phyloP scores from a whole-genome alignment of 2,113 vertebrate genomes.

The Myotis brandtii region DNA sequence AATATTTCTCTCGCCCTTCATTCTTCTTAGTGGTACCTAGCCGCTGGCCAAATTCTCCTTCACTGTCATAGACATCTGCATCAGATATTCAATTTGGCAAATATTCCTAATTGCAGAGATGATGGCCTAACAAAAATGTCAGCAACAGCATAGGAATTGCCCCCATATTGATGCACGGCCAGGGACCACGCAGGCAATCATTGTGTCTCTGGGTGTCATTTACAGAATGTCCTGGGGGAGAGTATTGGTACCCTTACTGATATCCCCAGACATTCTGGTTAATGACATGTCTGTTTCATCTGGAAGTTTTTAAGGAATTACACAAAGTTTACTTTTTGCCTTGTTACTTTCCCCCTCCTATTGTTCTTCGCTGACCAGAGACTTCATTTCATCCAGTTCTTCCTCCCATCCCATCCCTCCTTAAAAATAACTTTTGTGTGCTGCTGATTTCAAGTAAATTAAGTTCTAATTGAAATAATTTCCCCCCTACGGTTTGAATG shows the following conservation, averaged over 20 bases:
- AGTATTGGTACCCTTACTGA: neutral
- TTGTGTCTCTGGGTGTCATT: neutral
- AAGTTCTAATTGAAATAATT: slow-evolving; percentile 58
- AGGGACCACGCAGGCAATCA: neutral
- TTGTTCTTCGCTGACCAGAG: neutral
- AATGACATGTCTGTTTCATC: neutral
- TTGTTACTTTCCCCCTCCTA: neutral
- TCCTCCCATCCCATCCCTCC: neutral
- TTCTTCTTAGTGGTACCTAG: neutral
- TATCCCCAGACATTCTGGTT: neutral
- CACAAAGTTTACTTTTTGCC: neutral
- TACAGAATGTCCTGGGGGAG: neutral
- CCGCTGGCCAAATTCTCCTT: neutral
- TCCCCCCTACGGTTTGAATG: slow-evolving; percentile 50
- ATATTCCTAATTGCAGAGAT: neutral
- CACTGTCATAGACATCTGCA: neutral
- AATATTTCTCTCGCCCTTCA: neutral
- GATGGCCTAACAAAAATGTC: neutral
- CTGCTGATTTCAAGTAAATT: slow-evolving; percentile 49
- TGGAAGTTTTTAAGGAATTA: slow-evolving; percentile 12
- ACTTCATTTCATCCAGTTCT: neutral
- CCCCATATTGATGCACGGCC: neutral
- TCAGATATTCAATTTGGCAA: neutral
- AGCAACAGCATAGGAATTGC: neutral
- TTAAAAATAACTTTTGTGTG: slow-evolving; percentile 29